These are phyloP conservation scores for Gobio gobio DNA, from an alignment of 2,113 vertebrate genomes.

Conservation along the genomic window DNA sequence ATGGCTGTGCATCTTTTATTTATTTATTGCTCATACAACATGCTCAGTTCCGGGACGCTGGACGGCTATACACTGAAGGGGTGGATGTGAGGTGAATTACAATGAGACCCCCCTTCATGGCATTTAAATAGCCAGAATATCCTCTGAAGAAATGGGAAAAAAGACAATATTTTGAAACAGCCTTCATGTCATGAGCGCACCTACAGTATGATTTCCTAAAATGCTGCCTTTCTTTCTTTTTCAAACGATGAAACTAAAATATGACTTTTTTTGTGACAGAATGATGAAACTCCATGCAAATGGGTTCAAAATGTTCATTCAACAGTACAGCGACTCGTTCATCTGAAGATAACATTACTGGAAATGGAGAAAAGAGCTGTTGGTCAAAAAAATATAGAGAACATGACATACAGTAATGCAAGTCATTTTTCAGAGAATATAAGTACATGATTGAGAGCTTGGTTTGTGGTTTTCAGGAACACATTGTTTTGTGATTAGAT, in stretches of 20 bases:
- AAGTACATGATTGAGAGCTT: slow-evolving; percentile 6
- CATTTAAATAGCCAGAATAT: background rate
- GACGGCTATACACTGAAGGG: background rate
- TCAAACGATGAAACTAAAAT: background rate
- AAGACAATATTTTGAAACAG: background rate
- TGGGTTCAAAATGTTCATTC: background rate
- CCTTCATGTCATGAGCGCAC: background rate
- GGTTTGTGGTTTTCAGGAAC: slow-evolving; percentile 24
- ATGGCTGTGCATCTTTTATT: slow-evolving; percentile 24
- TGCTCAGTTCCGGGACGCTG: background rate
- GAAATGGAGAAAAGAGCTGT: background rate
- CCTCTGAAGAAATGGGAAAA: background rate
- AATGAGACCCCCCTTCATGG: background rate
- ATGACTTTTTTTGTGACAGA: slow-evolving; percentile 7
- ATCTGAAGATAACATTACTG: background rate
- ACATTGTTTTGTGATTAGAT: slow-evolving; percentile 17
- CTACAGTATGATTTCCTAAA: background rate
- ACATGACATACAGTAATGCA: background rate
- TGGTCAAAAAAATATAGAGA: slow-evolving; percentile 25
- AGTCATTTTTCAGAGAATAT: slow-evolving; percentile 19
- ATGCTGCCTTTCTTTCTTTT: background rate
- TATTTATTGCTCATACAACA: slow-evolving; percentile 12
- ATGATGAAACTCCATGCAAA: slow-evolving; percentile 23
- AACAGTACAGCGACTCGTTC: background rate
- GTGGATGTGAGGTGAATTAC: slow-evolving; percentile 2